phyloP scores from a whole-genome alignment of 2,888 invertebrate genomes.

The Parasteatoda lunata region DNA sequence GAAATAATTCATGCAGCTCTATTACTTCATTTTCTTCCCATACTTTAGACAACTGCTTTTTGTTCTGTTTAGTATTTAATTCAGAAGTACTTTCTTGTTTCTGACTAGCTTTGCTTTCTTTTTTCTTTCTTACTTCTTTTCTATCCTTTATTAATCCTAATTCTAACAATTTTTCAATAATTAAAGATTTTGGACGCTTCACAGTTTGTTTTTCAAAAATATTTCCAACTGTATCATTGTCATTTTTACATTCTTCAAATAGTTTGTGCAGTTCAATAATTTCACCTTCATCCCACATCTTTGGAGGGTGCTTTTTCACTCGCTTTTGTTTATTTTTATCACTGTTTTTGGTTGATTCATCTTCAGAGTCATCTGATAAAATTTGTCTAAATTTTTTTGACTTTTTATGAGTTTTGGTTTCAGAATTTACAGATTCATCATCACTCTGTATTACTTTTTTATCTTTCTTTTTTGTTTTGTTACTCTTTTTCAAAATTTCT shows the following conservation, averaged over 20 bases:
- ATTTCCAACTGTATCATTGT: conserved; percentile 81
- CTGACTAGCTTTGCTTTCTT: conserved; percentile 80
- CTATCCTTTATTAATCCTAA: conserved; percentile 37
- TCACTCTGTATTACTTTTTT: too few species aligned
- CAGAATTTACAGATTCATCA: not conserved
- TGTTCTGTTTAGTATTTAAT: not conserved
- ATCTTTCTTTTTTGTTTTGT: not conserved
- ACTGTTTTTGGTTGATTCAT: not conserved
- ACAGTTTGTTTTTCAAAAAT: conserved; percentile 48
- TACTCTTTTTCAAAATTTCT: not conserved
- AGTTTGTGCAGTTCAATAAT: conserved; percentile 88
- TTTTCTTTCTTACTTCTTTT: conserved; percentile 42
- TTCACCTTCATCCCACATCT: conserved; percentile 86
- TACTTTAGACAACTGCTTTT: conserved; percentile 15
- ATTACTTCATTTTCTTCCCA: conserved; percentile 93
- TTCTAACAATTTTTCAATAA: conserved; percentile 45
- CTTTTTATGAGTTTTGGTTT: not conserved
- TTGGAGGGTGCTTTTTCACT: not conserved
- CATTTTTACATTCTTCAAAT: conserved; percentile 85
- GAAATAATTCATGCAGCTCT: conserved; percentile 86
- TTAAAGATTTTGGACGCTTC: conserved; percentile 18
- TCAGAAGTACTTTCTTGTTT: not conserved
- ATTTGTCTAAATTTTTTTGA: too few species aligned
- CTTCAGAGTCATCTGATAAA: not conserved
- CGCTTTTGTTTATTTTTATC: not conserved